Evolutionary conservation across 2,888 invertebrate genomes (phyloP).

Genomic region (Synergus itoensis): DNA sequence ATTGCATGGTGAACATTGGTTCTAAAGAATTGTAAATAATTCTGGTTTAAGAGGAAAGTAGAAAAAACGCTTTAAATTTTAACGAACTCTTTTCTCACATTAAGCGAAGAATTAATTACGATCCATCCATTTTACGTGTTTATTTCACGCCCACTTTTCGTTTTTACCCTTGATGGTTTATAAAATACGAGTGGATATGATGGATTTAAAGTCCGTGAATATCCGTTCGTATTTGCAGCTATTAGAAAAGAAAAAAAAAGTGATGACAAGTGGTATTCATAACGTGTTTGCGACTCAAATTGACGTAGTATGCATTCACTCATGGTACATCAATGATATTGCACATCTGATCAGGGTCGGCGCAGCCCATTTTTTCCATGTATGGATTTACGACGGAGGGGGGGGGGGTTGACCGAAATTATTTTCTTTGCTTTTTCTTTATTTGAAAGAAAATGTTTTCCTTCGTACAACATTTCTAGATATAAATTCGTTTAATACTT

Average conservation of each 20-base stretch:
- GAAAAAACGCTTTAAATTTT: neutral
- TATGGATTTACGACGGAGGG: too few species aligned
- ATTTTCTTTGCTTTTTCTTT: too few species aligned
- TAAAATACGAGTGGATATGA: neutral
- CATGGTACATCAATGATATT: neutral
- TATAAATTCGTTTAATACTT: too few species aligned
- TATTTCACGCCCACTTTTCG: constrained; percentile 43
- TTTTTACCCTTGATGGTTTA: constrained; percentile 37
- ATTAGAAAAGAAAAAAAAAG: neutral
- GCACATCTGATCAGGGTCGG: neutral
- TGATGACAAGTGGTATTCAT: neutral
- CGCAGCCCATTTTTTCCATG: too few species aligned
- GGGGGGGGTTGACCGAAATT: too few species aligned
- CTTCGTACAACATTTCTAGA: too few species aligned
- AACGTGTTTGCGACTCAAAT: constrained; percentile 8
- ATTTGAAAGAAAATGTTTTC: too few species aligned
- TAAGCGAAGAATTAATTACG: neutral
- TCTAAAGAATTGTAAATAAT: neutral
- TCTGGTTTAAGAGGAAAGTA: neutral
- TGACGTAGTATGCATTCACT: constrained; percentile 1
- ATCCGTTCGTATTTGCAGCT: constrained; percentile 11
- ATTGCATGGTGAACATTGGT: neutral
- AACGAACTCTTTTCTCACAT: neutral
- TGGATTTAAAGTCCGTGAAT: constrained; percentile 21
- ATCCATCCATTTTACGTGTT: constrained; percentile 47